These are phyloP conservation scores for Chlamydotis undulata DNA, from an alignment of 2,113 vertebrate genomes.

Conservation along the genomic window DNA sequence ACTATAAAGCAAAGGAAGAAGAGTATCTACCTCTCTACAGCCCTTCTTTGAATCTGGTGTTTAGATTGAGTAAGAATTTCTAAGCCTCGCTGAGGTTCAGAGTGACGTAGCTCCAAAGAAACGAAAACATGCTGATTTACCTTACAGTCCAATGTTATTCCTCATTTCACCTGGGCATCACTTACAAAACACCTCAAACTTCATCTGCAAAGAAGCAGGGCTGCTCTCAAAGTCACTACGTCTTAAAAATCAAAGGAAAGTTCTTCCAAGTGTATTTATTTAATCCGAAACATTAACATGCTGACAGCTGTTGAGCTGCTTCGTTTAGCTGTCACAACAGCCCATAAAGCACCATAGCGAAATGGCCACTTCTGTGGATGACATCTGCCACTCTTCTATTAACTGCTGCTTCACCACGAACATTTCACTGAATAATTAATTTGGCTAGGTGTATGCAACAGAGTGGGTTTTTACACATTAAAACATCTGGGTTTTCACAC, in stretches of 20 bases:
- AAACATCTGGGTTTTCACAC: conserved; percentile 65
- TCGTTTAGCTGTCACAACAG: conserved; percentile 42
- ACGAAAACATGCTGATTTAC: neutral
- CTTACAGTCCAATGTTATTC: neutral
- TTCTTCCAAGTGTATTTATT: conserved; percentile 47
- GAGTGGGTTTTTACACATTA: conserved; percentile 24
- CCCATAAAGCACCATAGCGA: neutral
- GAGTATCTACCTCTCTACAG: neutral
- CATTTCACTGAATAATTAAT: conserved; percentile 48
- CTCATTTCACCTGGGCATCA: neutral
- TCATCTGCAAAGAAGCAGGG: neutral
- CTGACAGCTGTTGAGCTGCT: conserved; percentile 30
- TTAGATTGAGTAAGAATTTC: neutral
- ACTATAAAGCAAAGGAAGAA: neutral
- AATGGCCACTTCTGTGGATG: conserved; percentile 46
- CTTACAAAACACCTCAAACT: neutral
- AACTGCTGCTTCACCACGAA: conserved; percentile 20
- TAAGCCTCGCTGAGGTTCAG: neutral
- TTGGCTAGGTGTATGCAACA: conserved; percentile 50
- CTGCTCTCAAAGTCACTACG: neutral
- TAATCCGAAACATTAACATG: conserved; percentile 9
- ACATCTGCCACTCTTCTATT: conserved; percentile 49
- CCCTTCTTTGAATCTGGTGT: neutral
- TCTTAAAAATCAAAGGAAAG: conserved; percentile 41
- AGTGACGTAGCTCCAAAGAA: neutral